Evolutionary conservation across 1,140 invertebrate species (phyloP).

Genomic region (Diorhabda sublineata): DNA sequence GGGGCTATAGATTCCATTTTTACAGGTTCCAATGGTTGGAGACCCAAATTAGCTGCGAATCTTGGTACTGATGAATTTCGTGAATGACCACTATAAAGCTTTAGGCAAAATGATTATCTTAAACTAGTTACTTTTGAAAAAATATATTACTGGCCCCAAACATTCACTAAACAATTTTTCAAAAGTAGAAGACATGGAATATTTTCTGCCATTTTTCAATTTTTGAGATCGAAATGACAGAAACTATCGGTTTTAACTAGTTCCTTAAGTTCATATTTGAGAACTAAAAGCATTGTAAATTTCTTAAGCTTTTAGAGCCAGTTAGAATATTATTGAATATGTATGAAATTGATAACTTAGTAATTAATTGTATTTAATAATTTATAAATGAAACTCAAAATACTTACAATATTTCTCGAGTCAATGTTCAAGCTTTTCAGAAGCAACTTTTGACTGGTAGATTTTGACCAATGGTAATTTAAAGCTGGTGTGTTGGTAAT

Average conservation of each 20-base stretch:
- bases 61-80: constrained; percentile 73
- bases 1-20: constrained; percentile 52
- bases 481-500: constrained; percentile 66
- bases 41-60: constrained; percentile 73
- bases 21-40: constrained; percentile 69
- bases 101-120: too few species aligned
- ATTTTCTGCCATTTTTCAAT: too few species aligned
- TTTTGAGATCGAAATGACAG: too few species aligned
- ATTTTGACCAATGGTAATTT: constrained; percentile 68
- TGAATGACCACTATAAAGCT: constrained; percentile 48
- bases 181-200: too few species aligned
- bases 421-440: constrained; percentile 72
- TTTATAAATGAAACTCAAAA: constrained; percentile 1
- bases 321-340: background rate
- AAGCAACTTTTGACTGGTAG: constrained; percentile 62
- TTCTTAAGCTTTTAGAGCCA: background rate
- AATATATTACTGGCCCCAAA: too few species aligned
- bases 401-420: constrained; percentile 77
- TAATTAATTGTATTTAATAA: constrained; percentile 6
- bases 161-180: too few species aligned
- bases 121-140: too few species aligned
- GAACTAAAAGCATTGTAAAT: too few species aligned
- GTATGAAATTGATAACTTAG: background rate
- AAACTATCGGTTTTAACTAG: too few species aligned
- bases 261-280: too few species aligned